A percentile compares a stretch with the other conserved stretches of the same genome.
phyloP scores from a whole-genome alignment of 2,113 vertebrate species.

The Talpa occidentalis region DNA sequence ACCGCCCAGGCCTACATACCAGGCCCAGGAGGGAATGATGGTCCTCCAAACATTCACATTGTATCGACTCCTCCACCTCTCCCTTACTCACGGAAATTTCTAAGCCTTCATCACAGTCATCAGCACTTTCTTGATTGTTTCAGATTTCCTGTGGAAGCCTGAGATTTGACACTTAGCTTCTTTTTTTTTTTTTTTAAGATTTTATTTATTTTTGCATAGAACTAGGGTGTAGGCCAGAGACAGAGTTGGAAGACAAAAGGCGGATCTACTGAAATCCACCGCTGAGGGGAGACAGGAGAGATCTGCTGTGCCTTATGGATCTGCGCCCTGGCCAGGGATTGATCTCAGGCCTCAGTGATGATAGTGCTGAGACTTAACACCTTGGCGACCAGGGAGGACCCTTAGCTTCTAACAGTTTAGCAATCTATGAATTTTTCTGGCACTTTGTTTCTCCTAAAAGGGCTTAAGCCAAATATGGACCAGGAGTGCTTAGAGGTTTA shows the following conservation, averaged over 20 bases:
- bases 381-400: too few relatives aligned
- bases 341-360: too few relatives aligned
- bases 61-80: not conserved
- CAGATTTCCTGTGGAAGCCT: not conserved
- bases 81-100: not conserved
- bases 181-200: too few relatives aligned
- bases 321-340: too few relatives aligned
- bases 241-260: too few relatives aligned
- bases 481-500: not conserved
- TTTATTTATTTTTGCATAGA: too few relatives aligned
- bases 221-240: too few relatives aligned
- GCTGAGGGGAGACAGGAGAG: too few relatives aligned
- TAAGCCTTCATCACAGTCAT: not conserved
- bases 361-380: too few relatives aligned
- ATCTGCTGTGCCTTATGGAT: too few relatives aligned
- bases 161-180: not conserved
- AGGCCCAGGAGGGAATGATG: not conserved
- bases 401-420: not conserved
- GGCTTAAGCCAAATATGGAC: not conserved
- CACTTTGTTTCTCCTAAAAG: constrained; percentile 16
- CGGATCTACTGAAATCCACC: too few relatives aligned
- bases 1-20: not conserved
- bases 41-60: not conserved
- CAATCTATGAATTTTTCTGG: not conserved
- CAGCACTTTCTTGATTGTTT: constrained; percentile 18